Evolutionary conservation across 2,888 invertebrate species (phyloP), one percentile per base, ranked within the genome.

Genomic region (Drosophila basisetae): DNA sequence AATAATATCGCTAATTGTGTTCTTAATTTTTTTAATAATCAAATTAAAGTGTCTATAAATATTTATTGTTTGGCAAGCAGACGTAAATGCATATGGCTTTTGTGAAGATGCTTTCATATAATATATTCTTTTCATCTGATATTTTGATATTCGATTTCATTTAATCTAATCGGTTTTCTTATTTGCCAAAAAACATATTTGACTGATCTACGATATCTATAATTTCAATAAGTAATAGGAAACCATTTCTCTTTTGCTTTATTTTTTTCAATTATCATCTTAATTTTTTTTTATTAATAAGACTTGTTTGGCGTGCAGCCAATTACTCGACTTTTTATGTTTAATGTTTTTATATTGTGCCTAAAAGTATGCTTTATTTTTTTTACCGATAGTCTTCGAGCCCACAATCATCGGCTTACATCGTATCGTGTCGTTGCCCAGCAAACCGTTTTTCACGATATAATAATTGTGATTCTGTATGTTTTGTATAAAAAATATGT

Each of bases 311-410:
- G 16, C 33, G 1, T 6, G 25, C 35, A 25, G 35, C 25, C 6
- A 18, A 28, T 37, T 18, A 13, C 16, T 5, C 10, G 13, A 18
- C 3, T 28, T 6, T 30, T 31, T 13, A 4, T 3, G 1, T 2
- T 28, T 13, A 0, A 33, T 10, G 1, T n/a, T 54, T 54, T 54
- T 18, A 6, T 0, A 1, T 0, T 0, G 13, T n/a, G 78, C 76
- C 78, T 50, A 52, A 71, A 80, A 78, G 81, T 76, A 81, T 76
- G 58, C 78, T 43, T 50, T 28, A 9, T 55, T 58, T 74, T n/a
- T 55, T 58, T 2, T n/a, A 4, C 1, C 22, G 10, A 22, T 31
- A 16, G 16, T 41, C 0, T 58, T 41, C 5, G 56, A 0, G 0
- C 5, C 0, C 18, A 7, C 60, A 35, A 43, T 10, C 54, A 67